Conservation (phyloP, 2,888 invertebrate genomes). For the Trichacis sp. region DNA sequence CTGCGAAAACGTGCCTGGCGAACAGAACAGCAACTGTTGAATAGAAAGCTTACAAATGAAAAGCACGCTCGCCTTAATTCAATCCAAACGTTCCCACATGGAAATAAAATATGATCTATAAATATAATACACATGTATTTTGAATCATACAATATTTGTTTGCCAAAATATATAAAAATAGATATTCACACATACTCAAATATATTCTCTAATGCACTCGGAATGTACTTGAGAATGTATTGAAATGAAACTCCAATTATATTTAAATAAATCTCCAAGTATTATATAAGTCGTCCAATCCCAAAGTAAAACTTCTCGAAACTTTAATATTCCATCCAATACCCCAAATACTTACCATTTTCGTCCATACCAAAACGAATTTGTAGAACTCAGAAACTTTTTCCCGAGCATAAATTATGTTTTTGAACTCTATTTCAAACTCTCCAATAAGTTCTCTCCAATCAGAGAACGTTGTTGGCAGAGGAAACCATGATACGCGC, state of each 20-base stretch:
- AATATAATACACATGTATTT: too few species aligned
- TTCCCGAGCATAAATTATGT: background rate
- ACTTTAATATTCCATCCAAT: background rate
- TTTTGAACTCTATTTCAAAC: background rate
- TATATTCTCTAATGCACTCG: too few species aligned
- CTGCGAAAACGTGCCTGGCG: constrained; percentile 52
- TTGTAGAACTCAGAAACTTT: background rate
- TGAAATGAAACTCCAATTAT: too few species aligned
- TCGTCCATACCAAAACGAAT: background rate
- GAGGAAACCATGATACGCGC: too few species aligned
- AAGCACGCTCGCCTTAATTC: constrained; percentile 59
- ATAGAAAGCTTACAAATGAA: constrained; percentile 55
- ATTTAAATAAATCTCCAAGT: too few species aligned
- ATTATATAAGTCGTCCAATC: too few species aligned
- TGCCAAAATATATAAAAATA: too few species aligned
- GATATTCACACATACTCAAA: too few species aligned
- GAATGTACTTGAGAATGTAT: too few species aligned
- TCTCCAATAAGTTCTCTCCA: background rate
- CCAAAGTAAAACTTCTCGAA: too few species aligned
- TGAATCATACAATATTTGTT: too few species aligned
- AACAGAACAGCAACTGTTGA: constrained; percentile 57
- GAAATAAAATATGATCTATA: too few species aligned
- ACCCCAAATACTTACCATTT: background rate
- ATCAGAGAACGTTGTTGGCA: background rate
- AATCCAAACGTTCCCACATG: constrained; percentile 57